A percentile compares a stretch with the other conserved stretches of the same genome.
These are phyloP conservation scores for Drosophila tani DNA, from an alignment of 1,140 invertebrate species.

Conservation along the genomic window DNA sequence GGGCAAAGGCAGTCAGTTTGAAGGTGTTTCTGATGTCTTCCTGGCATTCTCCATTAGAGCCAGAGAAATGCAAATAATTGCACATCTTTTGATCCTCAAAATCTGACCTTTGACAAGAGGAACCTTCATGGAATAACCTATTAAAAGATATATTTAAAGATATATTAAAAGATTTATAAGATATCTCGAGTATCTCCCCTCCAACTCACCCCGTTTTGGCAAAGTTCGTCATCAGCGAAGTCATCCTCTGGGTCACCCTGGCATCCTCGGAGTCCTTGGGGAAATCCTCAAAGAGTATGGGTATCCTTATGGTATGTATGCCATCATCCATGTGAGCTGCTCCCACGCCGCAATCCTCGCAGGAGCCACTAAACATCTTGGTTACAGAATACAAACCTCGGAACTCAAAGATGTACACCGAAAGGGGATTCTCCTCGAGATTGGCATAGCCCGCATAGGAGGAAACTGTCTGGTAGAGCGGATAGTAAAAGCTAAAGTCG, in stretches of 20 bases:
- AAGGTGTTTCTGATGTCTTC: slow-evolving; percentile 33
- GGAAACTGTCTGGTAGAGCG: slow-evolving; percentile 43
- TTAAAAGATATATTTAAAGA: neutral
- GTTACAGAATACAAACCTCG: slow-evolving; percentile 1
- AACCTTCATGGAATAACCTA: slow-evolving; percentile 16
- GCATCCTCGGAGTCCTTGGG: slow-evolving; percentile 44
- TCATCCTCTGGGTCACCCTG: slow-evolving; percentile 32
- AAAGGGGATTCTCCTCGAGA: slow-evolving; percentile 41
- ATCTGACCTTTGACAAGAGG: slow-evolving; percentile 27
- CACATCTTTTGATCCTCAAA: slow-evolving; percentile 45
- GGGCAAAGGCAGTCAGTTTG: slow-evolving; percentile 13
- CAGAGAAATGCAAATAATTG: slow-evolving; percentile 34
- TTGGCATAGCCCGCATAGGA: slow-evolving; percentile 53
- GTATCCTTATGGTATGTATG: slow-evolving; percentile 52
- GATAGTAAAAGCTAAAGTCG: slow-evolving; percentile 61
- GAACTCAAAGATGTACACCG: slow-evolving; percentile 59
- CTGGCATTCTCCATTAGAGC: slow-evolving; percentile 11
- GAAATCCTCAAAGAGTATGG: slow-evolving; percentile 27
- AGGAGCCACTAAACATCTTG: neutral
- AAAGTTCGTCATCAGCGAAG: slow-evolving; percentile 44
- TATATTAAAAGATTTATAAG: neutral
- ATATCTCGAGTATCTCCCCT: slow-evolving; percentile 9
- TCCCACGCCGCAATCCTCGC: slow-evolving; percentile 31
- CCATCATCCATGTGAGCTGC: slow-evolving; percentile 70
- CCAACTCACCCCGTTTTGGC: slow-evolving; percentile 54